Evolutionary conservation across 2,797 vertebrate species (phyloP).

Genomic region (Peromyscus melanophrys): DNA sequence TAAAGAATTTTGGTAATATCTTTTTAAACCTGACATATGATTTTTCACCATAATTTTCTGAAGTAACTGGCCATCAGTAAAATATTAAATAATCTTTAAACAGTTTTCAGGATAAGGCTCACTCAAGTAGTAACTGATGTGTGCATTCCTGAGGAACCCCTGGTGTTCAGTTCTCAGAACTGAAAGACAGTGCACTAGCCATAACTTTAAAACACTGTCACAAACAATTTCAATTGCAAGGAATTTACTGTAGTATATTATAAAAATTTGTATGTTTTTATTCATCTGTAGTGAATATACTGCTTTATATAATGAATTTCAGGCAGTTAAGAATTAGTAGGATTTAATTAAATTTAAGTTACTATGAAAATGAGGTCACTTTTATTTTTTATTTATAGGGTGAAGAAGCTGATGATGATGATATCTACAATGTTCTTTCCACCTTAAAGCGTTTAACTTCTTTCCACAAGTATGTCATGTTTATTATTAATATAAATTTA

Average conservation of each 20-base stretch:
- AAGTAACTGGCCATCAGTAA: constrained; percentile 34
- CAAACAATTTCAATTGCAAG: constrained; percentile 33
- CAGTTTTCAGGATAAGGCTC: not conserved
- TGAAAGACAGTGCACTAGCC: not conserved
- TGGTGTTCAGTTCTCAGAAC: not conserved
- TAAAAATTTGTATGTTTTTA: constrained; percentile 20
- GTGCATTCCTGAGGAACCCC: not conserved
- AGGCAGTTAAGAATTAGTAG: not conserved
- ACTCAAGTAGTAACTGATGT: not conserved
- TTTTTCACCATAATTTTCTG: constrained; percentile 48
- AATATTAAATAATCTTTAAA: constrained; percentile 58
- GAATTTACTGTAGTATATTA: constrained; percentile 15
- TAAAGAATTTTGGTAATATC: not conserved
- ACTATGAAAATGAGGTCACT: constrained; percentile 29
- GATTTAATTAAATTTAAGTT: constrained; percentile 42
- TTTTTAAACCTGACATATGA: not conserved
- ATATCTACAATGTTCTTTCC: constrained; percentile 98
- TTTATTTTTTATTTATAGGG: constrained; percentile 90
- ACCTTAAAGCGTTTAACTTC: constrained; percentile 98
- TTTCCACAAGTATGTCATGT: constrained; percentile 96
- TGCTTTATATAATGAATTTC: constrained; percentile 47
- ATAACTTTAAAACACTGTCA: not conserved
- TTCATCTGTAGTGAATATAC: constrained; percentile 47
- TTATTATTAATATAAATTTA: constrained; percentile 72
- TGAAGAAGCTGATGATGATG: constrained; percentile 99